Evolutionary conservation across 1,140 invertebrate species (phyloP), one percentile per base, ranked within the genome.

Genomic region (Zaprionus ornatus): DNA sequence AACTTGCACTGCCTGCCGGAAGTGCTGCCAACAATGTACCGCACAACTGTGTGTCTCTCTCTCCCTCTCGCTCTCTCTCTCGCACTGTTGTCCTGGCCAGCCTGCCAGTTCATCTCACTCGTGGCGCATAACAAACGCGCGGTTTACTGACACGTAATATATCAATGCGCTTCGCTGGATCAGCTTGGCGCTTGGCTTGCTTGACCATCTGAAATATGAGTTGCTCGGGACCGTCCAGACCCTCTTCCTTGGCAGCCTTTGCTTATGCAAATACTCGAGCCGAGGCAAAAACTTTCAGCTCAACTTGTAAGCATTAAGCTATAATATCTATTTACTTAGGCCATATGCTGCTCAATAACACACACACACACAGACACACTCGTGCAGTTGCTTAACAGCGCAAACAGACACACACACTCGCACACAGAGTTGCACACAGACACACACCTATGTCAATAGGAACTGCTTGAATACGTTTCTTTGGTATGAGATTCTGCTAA

Each of bases 1-100:
- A 90, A 90, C 81, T 90, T 90, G 85, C 85, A 87, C 84, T 84
- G 84, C 61, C 80, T 73, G 80, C 64, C 84, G 84, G 85, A 87
- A 90, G 78, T 84, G 78, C 60, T 78, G 67, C 74, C 83, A 79
- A 71, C 83, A 70, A 62, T 64, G 71, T 60, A 10, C 63, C 57
- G 25, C 32, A 52, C 54, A 17, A 72, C 19, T 50, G 45, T 13
- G 7, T 21, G 32, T 29, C 48, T 37, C 60, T 35, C 62, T 27
- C 6, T 21, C n/a, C 12, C 2, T 23, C 19, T 17, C 15, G 5
- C n/a, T 50, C n/a, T 17, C 10, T 50, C 4, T 19, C 45, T 50
- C 9, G n/a, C n/a, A n/a, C 57, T 21, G 17, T 40, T 32, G 27
- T 57, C 27, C 23, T 55, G 59, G 19, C 52, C 73, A 40, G 27